phyloP scores from a whole-genome alignment of 92 coral and sea anemone genomes.

The Umimayanthus chanpuru region DNA sequence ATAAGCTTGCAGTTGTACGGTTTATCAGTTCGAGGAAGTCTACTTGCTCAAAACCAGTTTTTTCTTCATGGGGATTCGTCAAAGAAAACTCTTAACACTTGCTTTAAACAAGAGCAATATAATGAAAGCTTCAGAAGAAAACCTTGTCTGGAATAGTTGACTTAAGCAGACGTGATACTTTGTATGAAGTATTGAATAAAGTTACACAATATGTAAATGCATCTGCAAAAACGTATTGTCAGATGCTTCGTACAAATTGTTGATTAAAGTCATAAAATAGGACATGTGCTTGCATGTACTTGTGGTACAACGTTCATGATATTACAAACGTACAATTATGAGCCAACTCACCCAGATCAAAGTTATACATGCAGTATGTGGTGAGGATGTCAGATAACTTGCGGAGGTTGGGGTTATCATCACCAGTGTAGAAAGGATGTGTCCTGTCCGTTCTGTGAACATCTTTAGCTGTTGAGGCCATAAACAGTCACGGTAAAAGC shows the following conservation, averaged over 20 bases:
- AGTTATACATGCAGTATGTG: conserved; percentile 98
- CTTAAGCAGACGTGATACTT: too few relatives aligned
- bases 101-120: background rate
- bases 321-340: background rate
- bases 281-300: too few relatives aligned
- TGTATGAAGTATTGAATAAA: too few relatives aligned
- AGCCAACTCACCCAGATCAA: conserved; percentile 87
- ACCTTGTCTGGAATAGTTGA: background rate
- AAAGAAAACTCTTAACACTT: background rate
- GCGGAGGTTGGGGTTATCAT: conserved; percentile 71
- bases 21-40: too few relatives aligned
- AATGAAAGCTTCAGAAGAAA: too few relatives aligned
- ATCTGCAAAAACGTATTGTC: too few relatives aligned
- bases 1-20: background rate
- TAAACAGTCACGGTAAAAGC: background rate
- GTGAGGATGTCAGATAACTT: conserved; percentile 82
- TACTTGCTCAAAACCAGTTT: too few relatives aligned
- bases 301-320: too few relatives aligned
- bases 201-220: too few relatives aligned
- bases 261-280: too few relatives aligned
- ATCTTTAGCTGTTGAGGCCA: conserved; percentile 76
- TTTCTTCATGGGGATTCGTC: too few relatives aligned
- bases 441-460: conserved; percentile 90
- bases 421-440: conserved; percentile 78
- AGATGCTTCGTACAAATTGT: too few relatives aligned